Percentiles rank a stretch among this genome's conserved stretches.
These are phyloP conservation scores for Anguilla pacifica DNA, from an alignment of 2,797 vertebrate species.

Conservation along the genomic window DNA sequence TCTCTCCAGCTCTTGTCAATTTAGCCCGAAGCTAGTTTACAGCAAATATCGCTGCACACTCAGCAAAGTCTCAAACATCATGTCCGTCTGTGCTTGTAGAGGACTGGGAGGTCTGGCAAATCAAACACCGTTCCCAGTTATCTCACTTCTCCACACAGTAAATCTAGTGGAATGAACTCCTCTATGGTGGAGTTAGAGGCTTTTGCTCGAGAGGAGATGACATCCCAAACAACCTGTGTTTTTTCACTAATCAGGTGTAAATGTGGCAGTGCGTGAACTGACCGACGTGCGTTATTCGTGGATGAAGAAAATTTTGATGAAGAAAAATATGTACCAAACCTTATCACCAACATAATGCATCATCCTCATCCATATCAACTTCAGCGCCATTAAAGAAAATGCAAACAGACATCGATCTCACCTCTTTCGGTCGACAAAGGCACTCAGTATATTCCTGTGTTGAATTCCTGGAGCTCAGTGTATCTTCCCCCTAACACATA, in stretches of 20 bases:
- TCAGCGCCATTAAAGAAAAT: not conserved
- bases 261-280: not conserved
- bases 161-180: not conserved
- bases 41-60: not conserved
- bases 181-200: not conserved
- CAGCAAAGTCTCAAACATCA: not conserved
- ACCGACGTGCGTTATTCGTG: not conserved
- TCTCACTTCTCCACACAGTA: not conserved
- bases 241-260: not conserved
- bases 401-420: not conserved
- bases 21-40: slow-evolving; percentile 27
- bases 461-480: not conserved
- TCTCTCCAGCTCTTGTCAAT: not conserved
- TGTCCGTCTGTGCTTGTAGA: not conserved
- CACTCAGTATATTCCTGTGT: not conserved
- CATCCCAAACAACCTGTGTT: not conserved
- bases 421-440: not conserved
- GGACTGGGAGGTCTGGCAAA: not conserved
- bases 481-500: not conserved
- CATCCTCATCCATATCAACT: not conserved
- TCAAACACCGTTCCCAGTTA: not conserved
- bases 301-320: too few relatives aligned
- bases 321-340: not conserved
- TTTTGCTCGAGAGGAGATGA: not conserved
- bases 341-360: not conserved